Percentiles rank a stretch among this genome's conserved stretches.
Evolutionary conservation across 2,888 invertebrate species (phyloP).

Genomic region (Tenthredo mesomela): DNA sequence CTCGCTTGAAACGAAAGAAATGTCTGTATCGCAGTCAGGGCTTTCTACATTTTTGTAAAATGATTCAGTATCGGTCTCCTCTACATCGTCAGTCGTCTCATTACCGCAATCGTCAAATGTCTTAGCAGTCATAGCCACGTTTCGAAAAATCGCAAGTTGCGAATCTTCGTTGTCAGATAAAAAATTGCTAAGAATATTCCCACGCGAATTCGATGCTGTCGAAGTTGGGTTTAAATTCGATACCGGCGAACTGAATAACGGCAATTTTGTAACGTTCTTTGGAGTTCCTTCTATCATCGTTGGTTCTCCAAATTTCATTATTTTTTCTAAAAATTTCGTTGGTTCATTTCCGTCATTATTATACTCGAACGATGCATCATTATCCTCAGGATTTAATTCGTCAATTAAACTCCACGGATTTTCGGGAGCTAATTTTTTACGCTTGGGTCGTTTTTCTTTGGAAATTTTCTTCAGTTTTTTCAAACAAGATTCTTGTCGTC

Average conservation of each 20-base stretch:
- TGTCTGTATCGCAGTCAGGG: slow-evolving; percentile 62
- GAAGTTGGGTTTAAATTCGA: neutral
- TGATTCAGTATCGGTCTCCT: slow-evolving; percentile 25
- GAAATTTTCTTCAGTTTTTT: neutral
- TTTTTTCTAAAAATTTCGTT: neutral
- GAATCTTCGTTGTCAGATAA: neutral
- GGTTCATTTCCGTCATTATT: neutral
- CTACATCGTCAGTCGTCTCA: slow-evolving; percentile 63
- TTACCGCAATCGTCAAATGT: slow-evolving; percentile 60
- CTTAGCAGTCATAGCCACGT: slow-evolving; percentile 1
- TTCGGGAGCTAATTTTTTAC: neutral
- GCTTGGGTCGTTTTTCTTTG: neutral
- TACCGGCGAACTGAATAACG: slow-evolving; percentile 7
- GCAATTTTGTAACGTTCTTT: neutral
- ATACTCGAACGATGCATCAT: neutral
- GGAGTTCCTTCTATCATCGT: slow-evolving; percentile 25
- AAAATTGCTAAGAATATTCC: neutral
- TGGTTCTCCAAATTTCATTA: slow-evolving; percentile 20
- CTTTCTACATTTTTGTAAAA: slow-evolving; percentile 61
- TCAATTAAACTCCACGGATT: neutral
- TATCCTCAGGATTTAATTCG: neutral
- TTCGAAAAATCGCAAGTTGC: neutral
- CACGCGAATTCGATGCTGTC: neutral
- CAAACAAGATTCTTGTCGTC: neutral
- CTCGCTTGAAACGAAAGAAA: slow-evolving; percentile 63